Evolutionary conservation across 1,140 invertebrate genomes (phyloP).

Genomic region (Platyscapa corneri): DNA sequence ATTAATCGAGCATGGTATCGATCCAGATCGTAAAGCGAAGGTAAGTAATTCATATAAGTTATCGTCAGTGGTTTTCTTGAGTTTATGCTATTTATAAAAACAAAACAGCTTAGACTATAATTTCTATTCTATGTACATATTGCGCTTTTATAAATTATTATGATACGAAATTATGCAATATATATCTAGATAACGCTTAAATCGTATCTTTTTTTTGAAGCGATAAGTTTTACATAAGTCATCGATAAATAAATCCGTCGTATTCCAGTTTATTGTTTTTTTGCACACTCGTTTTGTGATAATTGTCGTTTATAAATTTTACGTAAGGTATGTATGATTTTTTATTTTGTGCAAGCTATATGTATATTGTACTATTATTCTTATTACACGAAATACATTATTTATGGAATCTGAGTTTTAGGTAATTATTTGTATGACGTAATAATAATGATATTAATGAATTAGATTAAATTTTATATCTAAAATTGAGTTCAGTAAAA

Average conservation of each 20-base stretch:
- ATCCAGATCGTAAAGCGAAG: conserved; percentile 91
- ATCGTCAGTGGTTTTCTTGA: too few species aligned
- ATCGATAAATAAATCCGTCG: neutral
- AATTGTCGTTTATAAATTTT: neutral
- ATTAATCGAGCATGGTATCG: conserved; percentile 92
- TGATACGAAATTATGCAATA: neutral
- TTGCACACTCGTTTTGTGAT: neutral
- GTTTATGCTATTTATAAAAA: too few species aligned
- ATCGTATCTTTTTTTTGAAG: neutral
- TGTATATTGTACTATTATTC: neutral
- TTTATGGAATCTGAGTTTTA: too few species aligned
- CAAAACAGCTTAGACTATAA: neutral
- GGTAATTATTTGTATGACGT: too few species aligned
- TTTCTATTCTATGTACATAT: neutral
- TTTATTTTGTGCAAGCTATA: neutral
- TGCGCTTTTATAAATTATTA: neutral
- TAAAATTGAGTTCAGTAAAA: too few species aligned
- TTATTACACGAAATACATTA: too few species aligned
- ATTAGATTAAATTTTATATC: too few species aligned
- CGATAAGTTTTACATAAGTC: conserved; percentile 2
- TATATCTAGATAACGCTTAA: neutral
- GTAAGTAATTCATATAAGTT: conserved; percentile 62
- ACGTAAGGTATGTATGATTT: neutral
- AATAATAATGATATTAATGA: too few species aligned
- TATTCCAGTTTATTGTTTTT: neutral